A percentile compares a stretch with the other conserved stretches of the same genome.
phyloP scores from a whole-genome alignment of 2,888 invertebrate genomes.

The Caenorhabditis sinica region DNA sequence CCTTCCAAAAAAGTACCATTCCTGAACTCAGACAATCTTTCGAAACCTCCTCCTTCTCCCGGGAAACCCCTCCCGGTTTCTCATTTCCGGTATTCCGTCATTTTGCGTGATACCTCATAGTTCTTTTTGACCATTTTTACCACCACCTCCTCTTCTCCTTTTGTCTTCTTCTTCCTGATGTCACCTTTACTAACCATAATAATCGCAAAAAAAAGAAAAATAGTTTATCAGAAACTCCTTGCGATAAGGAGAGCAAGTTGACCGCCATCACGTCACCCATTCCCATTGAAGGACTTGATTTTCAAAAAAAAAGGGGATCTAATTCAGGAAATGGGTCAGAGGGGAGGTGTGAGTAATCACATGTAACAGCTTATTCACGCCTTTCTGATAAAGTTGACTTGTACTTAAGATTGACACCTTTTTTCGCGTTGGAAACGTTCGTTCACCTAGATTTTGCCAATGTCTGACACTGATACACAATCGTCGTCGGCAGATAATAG shows the following conservation, averaged over 20 bases:
- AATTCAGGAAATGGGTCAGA: slow-evolving; percentile 19
- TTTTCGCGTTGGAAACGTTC: background rate
- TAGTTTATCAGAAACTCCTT: slow-evolving; percentile 43
- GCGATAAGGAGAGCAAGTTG: slow-evolving; percentile 37
- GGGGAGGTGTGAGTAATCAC: slow-evolving; percentile 30
- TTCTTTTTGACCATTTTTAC: background rate
- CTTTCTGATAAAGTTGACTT: slow-evolving; percentile 16
- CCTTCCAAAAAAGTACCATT: background rate
- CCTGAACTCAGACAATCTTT: background rate
- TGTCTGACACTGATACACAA: slow-evolving; percentile 19
- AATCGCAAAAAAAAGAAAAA: background rate
- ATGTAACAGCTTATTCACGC: slow-evolving; percentile 28
- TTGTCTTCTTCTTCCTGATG: slow-evolving; percentile 23
- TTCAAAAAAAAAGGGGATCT: background rate
- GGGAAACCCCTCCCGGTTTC: background rate
- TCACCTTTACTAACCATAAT: slow-evolving; percentile 45
- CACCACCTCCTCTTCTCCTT: slow-evolving; percentile 17
- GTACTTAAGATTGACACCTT: slow-evolving; percentile 35
- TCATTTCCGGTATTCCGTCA: slow-evolving; percentile 39
- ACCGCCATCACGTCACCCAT: slow-evolving; percentile 37
- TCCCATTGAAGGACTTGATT: slow-evolving; percentile 20
- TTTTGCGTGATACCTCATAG: background rate
- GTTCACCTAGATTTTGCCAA: background rate
- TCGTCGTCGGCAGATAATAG: background rate
- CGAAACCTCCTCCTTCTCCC: background rate